These are phyloP conservation scores for Ceyx melanurus DNA, from an alignment of 2,113 vertebrate genomes.

Conservation along the genomic window DNA sequence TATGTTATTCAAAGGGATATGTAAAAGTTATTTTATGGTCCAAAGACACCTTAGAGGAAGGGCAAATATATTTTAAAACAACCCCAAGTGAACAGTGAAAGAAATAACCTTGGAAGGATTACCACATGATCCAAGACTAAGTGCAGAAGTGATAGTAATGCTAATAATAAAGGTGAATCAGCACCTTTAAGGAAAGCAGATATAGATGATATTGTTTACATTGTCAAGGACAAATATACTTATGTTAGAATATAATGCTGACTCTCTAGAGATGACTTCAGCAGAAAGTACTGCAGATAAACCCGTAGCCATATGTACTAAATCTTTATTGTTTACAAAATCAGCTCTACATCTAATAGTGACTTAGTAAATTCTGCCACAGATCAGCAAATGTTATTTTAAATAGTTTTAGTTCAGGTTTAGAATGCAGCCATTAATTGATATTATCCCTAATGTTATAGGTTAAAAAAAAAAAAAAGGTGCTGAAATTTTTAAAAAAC, in stretches of 20 bases:
- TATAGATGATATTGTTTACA: neutral
- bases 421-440: neutral
- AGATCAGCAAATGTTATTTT: neutral
- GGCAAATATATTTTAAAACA: neutral
- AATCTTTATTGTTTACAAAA: neutral
- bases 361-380: neutral
- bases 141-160: neutral
- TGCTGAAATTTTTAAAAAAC: neutral
- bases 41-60: neutral
- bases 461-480: neutral
- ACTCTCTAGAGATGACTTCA: neutral
- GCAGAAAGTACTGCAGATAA: constrained; percentile 19
- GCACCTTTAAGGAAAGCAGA: neutral
- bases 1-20: neutral
- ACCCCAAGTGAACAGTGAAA: neutral
- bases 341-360: neutral
- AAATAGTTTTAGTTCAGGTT: neutral
- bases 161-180: constrained; percentile 21
- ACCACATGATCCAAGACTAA: neutral
- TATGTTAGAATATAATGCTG: neutral
- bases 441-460: neutral
- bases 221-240: neutral
- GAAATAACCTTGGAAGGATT: neutral
- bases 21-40: neutral
- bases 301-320: neutral